Percentiles rank a stretch among this genome's conserved stretches.
phyloP scores from a whole-genome alignment of 2,888 invertebrate genomes.

The Amphimallon solstitiale region DNA sequence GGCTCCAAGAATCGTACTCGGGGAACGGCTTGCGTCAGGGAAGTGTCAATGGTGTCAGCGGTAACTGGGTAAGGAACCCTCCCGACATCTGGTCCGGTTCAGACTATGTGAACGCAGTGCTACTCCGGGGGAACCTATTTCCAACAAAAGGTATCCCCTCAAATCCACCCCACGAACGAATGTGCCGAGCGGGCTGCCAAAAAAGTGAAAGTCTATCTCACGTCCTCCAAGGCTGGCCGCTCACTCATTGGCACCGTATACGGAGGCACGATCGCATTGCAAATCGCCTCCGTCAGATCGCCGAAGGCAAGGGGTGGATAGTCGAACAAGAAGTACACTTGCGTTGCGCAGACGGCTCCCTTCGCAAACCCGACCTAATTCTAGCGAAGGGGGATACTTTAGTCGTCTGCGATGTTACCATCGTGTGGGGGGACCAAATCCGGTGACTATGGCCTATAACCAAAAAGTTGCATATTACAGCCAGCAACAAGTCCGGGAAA shows the following conservation, averaged over 20 bases:
- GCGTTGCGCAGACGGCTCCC: constrained; percentile 24
- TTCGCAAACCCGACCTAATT: constrained; percentile 38
- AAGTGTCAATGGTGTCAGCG: not conserved
- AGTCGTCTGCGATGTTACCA: constrained; percentile 34
- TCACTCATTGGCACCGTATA: constrained; percentile 43
- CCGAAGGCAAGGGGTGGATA: constrained; percentile 22
- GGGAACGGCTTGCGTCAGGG: constrained; percentile 37
- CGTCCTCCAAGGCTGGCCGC: constrained; percentile 44
- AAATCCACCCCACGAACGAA: constrained; percentile 34
- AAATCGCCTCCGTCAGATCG: not conserved
- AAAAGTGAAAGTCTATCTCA: constrained; percentile 42
- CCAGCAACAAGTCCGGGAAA: too few relatives aligned
- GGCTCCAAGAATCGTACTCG: constrained; percentile 35
- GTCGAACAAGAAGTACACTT: constrained; percentile 35
- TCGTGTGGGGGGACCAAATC: too few relatives aligned
- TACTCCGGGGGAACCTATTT: constrained; percentile 46
- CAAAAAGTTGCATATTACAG: too few relatives aligned
- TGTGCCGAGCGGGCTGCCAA: constrained; percentile 42
- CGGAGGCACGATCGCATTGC: constrained; percentile 37
- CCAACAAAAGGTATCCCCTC: constrained; percentile 49
- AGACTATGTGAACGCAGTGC: constrained; percentile 46
- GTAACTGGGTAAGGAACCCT: constrained; percentile 33
- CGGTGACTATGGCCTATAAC: too few relatives aligned
- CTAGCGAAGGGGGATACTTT: constrained; percentile 9
- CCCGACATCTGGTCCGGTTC: constrained; percentile 46